phyloP scores from a whole-genome alignment of 2,797 vertebrate genomes.

The Tapirus indicus region DNA sequence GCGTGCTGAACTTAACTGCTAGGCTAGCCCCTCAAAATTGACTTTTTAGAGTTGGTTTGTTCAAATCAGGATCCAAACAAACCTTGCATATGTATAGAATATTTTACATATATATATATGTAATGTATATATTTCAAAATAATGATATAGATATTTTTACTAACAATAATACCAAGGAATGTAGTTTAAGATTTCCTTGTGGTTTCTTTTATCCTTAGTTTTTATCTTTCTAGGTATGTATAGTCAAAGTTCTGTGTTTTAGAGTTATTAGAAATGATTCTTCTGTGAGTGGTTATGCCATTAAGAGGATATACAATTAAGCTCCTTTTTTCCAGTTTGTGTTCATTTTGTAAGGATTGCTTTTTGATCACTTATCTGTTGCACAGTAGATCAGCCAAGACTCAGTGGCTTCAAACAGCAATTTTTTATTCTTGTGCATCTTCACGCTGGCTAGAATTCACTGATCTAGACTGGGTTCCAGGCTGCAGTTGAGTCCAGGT shows the following conservation, averaged over 20 bases:
- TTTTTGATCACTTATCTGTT: slow-evolving; percentile 54
- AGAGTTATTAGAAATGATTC: slow-evolving; percentile 23
- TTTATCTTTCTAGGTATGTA: neutral
- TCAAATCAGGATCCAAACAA: slow-evolving; percentile 31
- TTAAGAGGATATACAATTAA: slow-evolving; percentile 37
- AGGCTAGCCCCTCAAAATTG: neutral
- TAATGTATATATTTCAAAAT: slow-evolving; percentile 19
- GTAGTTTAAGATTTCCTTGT: slow-evolving; percentile 29
- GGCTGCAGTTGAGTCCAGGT: neutral
- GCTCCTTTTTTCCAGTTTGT: neutral
- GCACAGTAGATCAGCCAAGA: neutral
- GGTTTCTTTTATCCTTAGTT: slow-evolving; percentile 33
- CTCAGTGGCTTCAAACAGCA: neutral
- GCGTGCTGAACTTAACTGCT: too few species aligned
- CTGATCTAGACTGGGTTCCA: neutral
- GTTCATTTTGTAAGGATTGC: slow-evolving; percentile 50
- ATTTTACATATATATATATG: neutral
- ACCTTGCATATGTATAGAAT: neutral
- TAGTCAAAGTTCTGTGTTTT: neutral
- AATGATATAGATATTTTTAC: slow-evolving; percentile 36
- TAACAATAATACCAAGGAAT: neutral
- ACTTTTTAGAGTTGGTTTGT: neutral
- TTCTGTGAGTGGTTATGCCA: slow-evolving; percentile 5
- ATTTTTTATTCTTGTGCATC: neutral
- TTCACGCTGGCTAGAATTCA: neutral